Evolutionary conservation across 2,888 invertebrate genomes (phyloP).

Genomic region (Agrilus mali): DNA sequence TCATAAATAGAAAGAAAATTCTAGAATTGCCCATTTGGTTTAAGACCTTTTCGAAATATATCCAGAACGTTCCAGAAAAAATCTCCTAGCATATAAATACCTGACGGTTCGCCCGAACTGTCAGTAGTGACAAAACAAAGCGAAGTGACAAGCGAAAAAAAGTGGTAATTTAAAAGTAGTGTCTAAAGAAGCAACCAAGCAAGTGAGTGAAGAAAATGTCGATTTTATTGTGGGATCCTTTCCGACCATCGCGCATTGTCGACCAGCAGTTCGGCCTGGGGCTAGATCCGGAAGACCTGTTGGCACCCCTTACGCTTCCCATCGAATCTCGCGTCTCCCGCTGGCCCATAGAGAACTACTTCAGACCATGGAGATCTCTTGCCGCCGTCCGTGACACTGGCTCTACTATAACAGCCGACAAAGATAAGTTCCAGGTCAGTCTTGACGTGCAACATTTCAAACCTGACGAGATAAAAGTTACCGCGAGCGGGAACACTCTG

Average conservation of each 20-base stretch:
- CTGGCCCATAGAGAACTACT: conserved; percentile 19
- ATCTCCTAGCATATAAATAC: too few relatives aligned
- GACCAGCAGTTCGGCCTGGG: conserved; percentile 44
- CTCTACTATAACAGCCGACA: conserved; percentile 42
- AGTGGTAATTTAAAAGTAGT: background rate
- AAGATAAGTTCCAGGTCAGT: conserved; percentile 54
- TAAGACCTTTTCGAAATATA: too few relatives aligned
- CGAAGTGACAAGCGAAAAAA: background rate
- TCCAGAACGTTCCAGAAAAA: too few relatives aligned
- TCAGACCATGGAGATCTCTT: conserved; percentile 35
- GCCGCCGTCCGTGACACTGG: conserved; percentile 40
- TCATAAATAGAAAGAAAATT: too few relatives aligned
- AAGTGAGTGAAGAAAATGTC: too few relatives aligned
- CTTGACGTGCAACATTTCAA: conserved; percentile 64
- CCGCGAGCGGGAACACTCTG: conserved; percentile 51
- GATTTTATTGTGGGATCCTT: background rate
- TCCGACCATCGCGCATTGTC: conserved; percentile 34
- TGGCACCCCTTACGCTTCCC: conserved; percentile 19
- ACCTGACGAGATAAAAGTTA: conserved; percentile 64
- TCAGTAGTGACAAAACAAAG: background rate
- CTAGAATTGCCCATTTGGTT: too few relatives aligned
- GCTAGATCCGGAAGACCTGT: conserved; percentile 37
- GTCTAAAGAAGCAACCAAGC: background rate
- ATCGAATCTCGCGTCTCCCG: background rate
- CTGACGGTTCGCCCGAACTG: conserved; percentile 2